Base-by-base conservation (phyloP, 2,888 invertebrate genomes). In the Chaitophorus viminalis region DNA sequence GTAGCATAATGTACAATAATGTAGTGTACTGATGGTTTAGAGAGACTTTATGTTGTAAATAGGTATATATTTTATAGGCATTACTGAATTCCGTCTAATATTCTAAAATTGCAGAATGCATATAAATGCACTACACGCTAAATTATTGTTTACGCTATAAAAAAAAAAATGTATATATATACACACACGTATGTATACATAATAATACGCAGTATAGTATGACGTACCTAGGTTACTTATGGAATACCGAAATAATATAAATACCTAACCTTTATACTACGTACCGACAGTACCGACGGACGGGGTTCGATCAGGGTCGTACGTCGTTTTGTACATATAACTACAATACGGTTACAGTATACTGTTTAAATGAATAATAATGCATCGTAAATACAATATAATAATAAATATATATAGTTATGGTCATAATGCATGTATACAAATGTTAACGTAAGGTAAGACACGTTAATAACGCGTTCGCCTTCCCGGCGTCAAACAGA, bases 391-490 rank as follows among this genome's bases (percentile, higher is more conserved):
- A n/a, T 72, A 70, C 54, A 60, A 52, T 74, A 9, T 46, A 46
- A 9, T 46, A 9, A 46, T 39, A 6, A 6, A 39, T 6, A 39
- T 6, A 6, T 39, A 4, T 18, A n/a, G n/a, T n/a, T n/a, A n/a
- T n/a, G 29, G 14, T 84, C 8, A 68, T 77, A 78, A 85, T 85
- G 85, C 85, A 85, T 85, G 85, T 85, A 85, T 85, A 85, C 85
- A 85, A 85, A 77, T 65, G 3, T 60, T 54, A 68, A 74, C 60
- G 36, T 65, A n/a, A 84, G 46, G 84, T 76, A 68, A 39, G 25
- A 11, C 25, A 29, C 65, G 52, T 14, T 46, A 6, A n/a, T 39
- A 9, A 46, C 46, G 14, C 36, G 18, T 84, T 29, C 65, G 84
- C 84, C 84, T 46, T 54, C 17, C 68, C 52, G 76, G 68, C 85